Conservation (phyloP, 2,113 vertebrate species). For the Microcebus tavaratra region DNA sequence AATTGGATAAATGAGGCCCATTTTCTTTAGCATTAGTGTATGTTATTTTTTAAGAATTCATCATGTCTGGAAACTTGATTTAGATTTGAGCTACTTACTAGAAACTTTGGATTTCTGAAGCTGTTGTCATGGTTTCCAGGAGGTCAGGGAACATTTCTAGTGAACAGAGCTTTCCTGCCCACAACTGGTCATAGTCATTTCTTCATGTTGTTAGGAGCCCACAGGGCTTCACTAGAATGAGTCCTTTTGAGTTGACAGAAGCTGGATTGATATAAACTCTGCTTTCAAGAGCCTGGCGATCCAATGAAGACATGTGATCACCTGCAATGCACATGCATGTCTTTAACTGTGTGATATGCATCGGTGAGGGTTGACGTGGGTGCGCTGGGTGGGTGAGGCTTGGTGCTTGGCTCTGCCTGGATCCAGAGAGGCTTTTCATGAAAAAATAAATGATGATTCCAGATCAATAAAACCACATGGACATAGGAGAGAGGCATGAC, state of each 20-base stretch:
- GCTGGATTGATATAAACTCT: background rate
- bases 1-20: background rate
- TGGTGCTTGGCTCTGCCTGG: background rate
- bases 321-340: background rate
- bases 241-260: background rate
- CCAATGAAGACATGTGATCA: background rate
- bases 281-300: background rate
- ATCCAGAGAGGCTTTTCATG: background rate
- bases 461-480: background rate
- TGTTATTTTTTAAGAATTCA: background rate
- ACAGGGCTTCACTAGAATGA: background rate
- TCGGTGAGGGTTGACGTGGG: background rate
- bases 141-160: background rate
- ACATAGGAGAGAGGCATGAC: background rate
- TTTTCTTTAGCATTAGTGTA: background rate
- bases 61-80: background rate
- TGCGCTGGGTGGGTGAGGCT: background rate
- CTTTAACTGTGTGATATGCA: background rate
- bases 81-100: background rate
- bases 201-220: background rate
- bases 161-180: background rate
- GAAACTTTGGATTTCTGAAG: slow-evolving; percentile 16
- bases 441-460: background rate
- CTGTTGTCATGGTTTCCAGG: background rate
- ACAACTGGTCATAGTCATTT: background rate